Evolutionary conservation across 2,797 vertebrate genomes (phyloP).

Genomic region (Melanotaenia parkinsoni): DNA sequence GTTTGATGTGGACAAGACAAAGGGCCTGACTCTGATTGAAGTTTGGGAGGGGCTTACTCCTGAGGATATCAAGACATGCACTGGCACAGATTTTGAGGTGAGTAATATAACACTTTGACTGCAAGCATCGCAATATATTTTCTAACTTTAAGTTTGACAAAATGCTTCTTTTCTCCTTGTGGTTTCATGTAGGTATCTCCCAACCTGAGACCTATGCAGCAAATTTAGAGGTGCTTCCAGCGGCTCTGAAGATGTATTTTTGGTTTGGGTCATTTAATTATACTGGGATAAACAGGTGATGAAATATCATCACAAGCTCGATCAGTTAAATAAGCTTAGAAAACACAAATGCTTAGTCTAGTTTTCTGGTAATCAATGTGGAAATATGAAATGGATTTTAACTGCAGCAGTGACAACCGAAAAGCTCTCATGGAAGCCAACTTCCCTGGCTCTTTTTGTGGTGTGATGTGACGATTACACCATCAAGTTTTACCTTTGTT

Average conservation of each 20-base stretch:
- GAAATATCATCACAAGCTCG: background rate
- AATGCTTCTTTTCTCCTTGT: slow-evolving; percentile 8
- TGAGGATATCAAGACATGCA: slow-evolving; percentile 93
- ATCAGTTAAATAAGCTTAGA: slow-evolving; percentile 27
- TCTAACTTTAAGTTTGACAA: slow-evolving; percentile 3
- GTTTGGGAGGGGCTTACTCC: slow-evolving; percentile 92
- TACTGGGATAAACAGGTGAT: background rate
- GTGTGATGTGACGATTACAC: background rate
- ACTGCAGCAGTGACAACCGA: slow-evolving; percentile 9
- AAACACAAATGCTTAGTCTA: slow-evolving; percentile 23
- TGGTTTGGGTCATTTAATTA: slow-evolving; percentile 19
- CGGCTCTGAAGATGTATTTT: slow-evolving; percentile 24
- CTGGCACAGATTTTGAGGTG: slow-evolving; percentile 91
- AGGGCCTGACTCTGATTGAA: slow-evolving; percentile 93
- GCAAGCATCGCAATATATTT: background rate
- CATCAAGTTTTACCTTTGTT: slow-evolving; percentile 5
- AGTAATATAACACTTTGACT: slow-evolving; percentile 62
- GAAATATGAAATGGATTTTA: slow-evolving; percentile 29
- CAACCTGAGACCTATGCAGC: slow-evolving; percentile 89
- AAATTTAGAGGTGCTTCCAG: slow-evolving; percentile 77
- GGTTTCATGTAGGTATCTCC: slow-evolving; percentile 87
- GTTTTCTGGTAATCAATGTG: slow-evolving; percentile 24
- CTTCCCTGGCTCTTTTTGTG: background rate
- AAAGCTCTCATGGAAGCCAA: slow-evolving; percentile 5
- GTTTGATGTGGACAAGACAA: slow-evolving; percentile 93